phyloP scores from a whole-genome alignment of 2,888 invertebrate genomes.

The Nasonovia ribisnigri region DNA sequence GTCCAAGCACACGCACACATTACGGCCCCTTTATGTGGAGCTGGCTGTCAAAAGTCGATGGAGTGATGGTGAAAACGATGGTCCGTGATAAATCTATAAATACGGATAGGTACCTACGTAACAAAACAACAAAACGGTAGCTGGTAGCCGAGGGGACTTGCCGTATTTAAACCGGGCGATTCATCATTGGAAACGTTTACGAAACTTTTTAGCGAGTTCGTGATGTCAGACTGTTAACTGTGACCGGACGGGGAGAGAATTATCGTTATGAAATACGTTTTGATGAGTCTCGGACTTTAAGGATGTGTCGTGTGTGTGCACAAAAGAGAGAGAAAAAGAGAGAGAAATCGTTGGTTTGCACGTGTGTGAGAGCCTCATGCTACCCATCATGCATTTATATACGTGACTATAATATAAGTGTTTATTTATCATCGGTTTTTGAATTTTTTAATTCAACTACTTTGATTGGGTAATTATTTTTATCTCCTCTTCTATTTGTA shows the following conservation, averaged over 20 bases:
- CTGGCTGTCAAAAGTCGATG: background rate
- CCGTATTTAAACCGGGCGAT: background rate
- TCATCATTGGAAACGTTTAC: background rate
- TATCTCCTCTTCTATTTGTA: background rate
- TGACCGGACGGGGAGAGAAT: background rate
- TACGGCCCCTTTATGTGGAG: background rate
- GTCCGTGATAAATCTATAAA: conserved; percentile 43
- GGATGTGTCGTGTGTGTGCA: background rate
- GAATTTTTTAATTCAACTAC: background rate
- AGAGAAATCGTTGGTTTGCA: background rate
- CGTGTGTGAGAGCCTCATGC: background rate
- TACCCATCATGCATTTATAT: background rate
- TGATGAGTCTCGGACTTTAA: background rate
- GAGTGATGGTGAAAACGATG: background rate
- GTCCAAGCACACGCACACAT: background rate
- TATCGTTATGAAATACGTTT: conserved; percentile 9
- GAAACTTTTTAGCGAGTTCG: conserved; percentile 12
- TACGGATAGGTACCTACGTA: background rate
- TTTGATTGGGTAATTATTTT: background rate
- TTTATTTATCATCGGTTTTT: background rate
- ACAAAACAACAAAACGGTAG: conserved; percentile 38
- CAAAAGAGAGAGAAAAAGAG: too few species aligned
- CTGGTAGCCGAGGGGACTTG: background rate
- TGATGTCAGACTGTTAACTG: background rate
- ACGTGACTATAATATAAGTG: background rate